phyloP scores from a whole-genome alignment of 1,140 invertebrate species.

The Oncopodura yosiiana region DNA sequence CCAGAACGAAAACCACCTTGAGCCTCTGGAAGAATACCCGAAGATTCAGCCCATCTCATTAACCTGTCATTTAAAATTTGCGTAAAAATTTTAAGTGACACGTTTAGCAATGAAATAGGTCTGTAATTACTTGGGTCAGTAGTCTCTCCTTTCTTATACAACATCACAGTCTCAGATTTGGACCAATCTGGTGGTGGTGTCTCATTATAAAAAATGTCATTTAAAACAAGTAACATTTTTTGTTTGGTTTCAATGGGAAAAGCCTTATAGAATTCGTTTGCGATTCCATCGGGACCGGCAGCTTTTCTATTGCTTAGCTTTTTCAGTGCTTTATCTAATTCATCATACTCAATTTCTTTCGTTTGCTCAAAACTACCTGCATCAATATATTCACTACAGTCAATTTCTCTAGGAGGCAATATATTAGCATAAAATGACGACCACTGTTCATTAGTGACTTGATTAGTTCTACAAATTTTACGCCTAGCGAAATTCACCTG shows the following conservation, averaged over 20 bases:
- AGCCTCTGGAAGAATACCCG: constrained; percentile 8
- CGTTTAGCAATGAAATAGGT: constrained; percentile 34
- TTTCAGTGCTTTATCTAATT: background rate
- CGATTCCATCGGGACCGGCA: constrained; percentile 25
- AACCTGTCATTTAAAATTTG: constrained; percentile 31
- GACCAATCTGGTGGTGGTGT: background rate
- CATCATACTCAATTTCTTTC: background rate
- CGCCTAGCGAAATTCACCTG: background rate
- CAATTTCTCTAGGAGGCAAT: background rate
- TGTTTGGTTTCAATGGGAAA: background rate
- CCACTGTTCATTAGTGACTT: background rate
- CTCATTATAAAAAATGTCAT: constrained; percentile 1
- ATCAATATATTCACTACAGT: background rate
- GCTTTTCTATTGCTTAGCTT: background rate
- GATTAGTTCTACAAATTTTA: background rate
- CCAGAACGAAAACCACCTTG: constrained; percentile 18
- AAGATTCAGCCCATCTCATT: background rate
- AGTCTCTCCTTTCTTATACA: constrained; percentile 33
- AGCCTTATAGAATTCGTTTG: constrained; percentile 12
- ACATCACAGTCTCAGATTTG: constrained; percentile 1
- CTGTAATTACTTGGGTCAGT: constrained; percentile 32
- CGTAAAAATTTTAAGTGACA: constrained; percentile 33
- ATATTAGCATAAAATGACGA: background rate
- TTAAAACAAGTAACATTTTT: background rate
- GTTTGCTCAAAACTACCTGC: background rate